phyloP scores from a whole-genome alignment of 2,113 vertebrate genomes.

The Spheniscus mendiculus region DNA sequence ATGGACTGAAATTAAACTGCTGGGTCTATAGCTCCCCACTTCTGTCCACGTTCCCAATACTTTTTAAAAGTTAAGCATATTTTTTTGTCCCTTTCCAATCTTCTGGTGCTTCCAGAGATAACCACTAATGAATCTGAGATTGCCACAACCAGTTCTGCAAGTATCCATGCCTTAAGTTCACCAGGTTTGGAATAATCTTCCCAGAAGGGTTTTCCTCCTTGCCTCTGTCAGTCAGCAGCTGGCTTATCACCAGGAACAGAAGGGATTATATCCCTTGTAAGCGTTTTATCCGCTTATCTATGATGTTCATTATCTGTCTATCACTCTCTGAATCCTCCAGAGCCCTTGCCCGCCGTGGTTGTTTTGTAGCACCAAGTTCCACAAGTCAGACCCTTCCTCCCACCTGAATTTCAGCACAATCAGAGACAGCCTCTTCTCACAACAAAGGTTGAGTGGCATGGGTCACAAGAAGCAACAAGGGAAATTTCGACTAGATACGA shows the following conservation, averaged over 20 bases:
- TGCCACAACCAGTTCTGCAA: neutral
- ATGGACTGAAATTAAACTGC: neutral
- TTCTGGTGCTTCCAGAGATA: neutral
- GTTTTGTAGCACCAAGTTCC: neutral
- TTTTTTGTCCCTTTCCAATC: neutral
- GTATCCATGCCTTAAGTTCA: neutral
- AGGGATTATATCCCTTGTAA: constrained; percentile 39
- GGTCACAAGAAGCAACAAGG: neutral
- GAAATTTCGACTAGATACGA: neutral
- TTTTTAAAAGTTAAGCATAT: neutral
- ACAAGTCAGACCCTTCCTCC: neutral
- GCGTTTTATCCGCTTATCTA: constrained; percentile 27
- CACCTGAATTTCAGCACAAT: neutral
- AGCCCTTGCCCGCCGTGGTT: neutral
- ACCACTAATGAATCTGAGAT: neutral
- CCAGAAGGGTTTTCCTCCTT: constrained; percentile 7
- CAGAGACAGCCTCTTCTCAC: neutral
- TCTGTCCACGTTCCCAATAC: neutral
- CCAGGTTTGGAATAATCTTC: constrained; percentile 6
- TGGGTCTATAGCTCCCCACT: neutral
- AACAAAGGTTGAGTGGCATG: neutral
- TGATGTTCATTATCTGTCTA: constrained; percentile 41
- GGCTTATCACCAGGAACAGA: constrained; percentile 56
- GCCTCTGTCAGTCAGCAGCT: constrained; percentile 31
- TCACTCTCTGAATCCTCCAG: neutral